These are phyloP conservation scores for Cettia cetti DNA, from an alignment of 2,113 vertebrate species.

Conservation along the genomic window DNA sequence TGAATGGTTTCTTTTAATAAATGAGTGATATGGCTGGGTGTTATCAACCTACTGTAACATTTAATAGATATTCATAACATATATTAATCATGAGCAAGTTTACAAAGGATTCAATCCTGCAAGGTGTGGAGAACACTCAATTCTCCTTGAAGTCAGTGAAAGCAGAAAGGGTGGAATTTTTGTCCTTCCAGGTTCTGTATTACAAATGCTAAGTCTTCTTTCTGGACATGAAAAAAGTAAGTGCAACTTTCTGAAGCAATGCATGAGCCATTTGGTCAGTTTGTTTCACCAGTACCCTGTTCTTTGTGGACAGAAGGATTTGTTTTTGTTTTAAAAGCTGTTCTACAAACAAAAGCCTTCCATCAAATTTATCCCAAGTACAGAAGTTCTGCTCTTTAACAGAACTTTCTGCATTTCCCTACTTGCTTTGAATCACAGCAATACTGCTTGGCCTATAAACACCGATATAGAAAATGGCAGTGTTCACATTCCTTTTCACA, in stretches of 20 bases:
- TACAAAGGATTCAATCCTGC: constrained; percentile 11
- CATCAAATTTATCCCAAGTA: not conserved
- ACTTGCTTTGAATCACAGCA: not conserved
- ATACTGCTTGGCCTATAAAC: not conserved
- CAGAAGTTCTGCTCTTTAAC: not conserved
- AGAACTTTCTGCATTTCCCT: constrained; percentile 11
- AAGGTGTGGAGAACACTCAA: not conserved
- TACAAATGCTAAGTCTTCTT: not conserved
- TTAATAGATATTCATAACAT: constrained; percentile 65
- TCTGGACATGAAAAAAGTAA: not conserved
- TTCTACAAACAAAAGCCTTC: not conserved
- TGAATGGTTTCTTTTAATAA: constrained; percentile 63
- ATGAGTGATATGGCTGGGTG: constrained; percentile 47
- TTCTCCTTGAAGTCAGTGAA: constrained; percentile 3
- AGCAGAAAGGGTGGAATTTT: not conserved
- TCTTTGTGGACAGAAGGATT: not conserved
- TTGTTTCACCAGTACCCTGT: not conserved
- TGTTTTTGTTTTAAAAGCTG: not conserved
- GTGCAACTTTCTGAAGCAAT: not conserved
- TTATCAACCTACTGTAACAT: constrained; percentile 64
- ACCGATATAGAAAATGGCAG: not conserved
- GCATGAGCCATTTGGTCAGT: not conserved
- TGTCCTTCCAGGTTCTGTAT: not conserved
- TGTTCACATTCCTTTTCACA: constrained; percentile 8
- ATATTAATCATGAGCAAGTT: constrained; percentile 53